Evolutionary conservation across 2,797 vertebrate genomes (phyloP), one percentile per base, ranked within the genome.

Genomic region (Mareca penelope): DNA sequence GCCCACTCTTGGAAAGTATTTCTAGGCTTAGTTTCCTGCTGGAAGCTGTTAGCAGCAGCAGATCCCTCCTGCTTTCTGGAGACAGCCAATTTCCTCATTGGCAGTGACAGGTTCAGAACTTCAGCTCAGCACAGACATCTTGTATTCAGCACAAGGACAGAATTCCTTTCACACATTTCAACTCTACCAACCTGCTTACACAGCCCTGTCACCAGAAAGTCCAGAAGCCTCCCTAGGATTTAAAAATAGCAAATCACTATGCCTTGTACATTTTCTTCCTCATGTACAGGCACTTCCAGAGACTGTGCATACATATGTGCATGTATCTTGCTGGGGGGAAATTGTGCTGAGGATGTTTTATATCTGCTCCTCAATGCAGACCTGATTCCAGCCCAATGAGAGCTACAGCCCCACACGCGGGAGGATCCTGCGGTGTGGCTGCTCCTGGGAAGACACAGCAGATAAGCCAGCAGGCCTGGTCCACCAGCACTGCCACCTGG

Each of bases 101-200:
- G 16, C 60, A 80, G 81, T 71, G 77, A 52, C 8, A 44, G 35
- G 64, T 31, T 50, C 9, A 11, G 80, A 78, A 59, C 71, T 29
- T 44, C 91, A 81, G 83, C 68, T 64, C 85, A 46, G 52, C 69
- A 72, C 78, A 80, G 69, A 59, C 84, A 75, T 35, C 64, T 33
- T 28, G 64, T 65, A 40, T 35, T 31, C 16, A n/a, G 37, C 63
- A 13, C 42, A 65, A 57, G 63, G 72, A 87, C 50, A 35, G 70
- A 73, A 61, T 40, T 67, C 88, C 75, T 63, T 57, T 75, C 85
- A 71, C 69, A 59, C 48, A 33, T 84, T 42, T 59, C 53, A 35
- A 53, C 24, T 29, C 75, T 40, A 60, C 65, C 9, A 1, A 46
- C 50, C 77, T 55, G 64, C 77, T 91, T 24, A 64, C 2, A 8